phyloP scores from a whole-genome alignment of 1,140 invertebrate genomes.

The Apis cerana region DNA sequence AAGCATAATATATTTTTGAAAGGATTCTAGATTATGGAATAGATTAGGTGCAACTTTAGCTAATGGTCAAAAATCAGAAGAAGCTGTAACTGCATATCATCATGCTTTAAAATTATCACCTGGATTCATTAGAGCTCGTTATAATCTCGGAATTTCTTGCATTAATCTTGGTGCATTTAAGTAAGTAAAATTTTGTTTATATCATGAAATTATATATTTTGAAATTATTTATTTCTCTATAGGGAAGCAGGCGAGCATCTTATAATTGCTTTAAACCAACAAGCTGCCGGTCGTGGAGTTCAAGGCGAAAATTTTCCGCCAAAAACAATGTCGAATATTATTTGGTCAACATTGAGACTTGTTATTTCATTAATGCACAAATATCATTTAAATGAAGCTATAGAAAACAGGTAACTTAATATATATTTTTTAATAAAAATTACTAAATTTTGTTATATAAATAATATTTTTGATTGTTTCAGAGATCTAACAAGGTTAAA shows the following conservation, averaged over 20 bases:
- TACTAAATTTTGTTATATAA: constrained; percentile 2
- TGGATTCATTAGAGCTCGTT: constrained; percentile 97
- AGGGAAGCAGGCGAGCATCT: constrained; percentile 98
- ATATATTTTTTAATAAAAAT: constrained; percentile 16
- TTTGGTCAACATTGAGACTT: constrained; percentile 97
- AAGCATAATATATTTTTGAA: constrained; percentile 36
- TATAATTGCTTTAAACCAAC: constrained; percentile 95
- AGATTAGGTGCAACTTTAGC: constrained; percentile 97
- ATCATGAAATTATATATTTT: background rate
- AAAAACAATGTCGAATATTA: constrained; percentile 93
- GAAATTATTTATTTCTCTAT: constrained; percentile 61
- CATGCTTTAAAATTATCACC: constrained; percentile 94
- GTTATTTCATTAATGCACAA: constrained; percentile 93
- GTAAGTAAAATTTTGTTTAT: constrained; percentile 78
- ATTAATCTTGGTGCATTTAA: constrained; percentile 97
- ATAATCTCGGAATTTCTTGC: constrained; percentile 98
- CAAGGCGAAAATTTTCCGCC: constrained; percentile 80
- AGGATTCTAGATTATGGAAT: constrained; percentile 98
- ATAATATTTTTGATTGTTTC: constrained; percentile 59
- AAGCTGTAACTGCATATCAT: constrained; percentile 98
- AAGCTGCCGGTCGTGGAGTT: constrained; percentile 88
- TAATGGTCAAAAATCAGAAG: constrained; percentile 96
- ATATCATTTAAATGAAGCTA: constrained; percentile 88
- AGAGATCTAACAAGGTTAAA: constrained; percentile 85
- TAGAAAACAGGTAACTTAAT: constrained; percentile 85